Percentiles rank a stretch among this genome's conserved stretches.
These are phyloP conservation scores for Philonicus albiceps DNA, from an alignment of 2,888 invertebrate genomes.

Conservation along the genomic window DNA sequence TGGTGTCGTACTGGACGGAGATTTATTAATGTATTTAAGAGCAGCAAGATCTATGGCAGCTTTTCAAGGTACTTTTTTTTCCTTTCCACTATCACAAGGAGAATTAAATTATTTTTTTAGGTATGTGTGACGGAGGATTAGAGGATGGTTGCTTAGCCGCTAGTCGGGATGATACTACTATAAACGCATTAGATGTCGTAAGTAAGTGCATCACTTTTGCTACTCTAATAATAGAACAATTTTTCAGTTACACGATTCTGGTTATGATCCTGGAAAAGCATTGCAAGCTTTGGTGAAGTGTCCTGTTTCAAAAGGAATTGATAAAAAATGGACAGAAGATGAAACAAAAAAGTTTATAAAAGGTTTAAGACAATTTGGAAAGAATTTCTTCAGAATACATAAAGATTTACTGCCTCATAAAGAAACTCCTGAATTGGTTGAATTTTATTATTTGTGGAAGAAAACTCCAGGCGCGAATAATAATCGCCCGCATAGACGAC, in stretches of 20 bases:
- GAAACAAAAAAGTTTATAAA: conserved; percentile 98
- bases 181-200: conserved; percentile 94
- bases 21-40: conserved; percentile 95
- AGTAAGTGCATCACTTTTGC: conserved; percentile 54
- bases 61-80: conserved; percentile 71
- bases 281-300: conserved; percentile 96
- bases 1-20: conserved; percentile 90
- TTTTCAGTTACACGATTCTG: conserved; percentile 87
- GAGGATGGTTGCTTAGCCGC: conserved; percentile 98
- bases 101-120: conserved; percentile 56
- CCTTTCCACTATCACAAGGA: neutral
- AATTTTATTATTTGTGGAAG: conserved; percentile 99
- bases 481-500: conserved; percentile 91
- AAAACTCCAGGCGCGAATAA: conserved; percentile 98
- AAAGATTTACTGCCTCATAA: conserved; percentile 96
- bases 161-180: conserved; percentile 95
- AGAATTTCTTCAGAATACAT: conserved; percentile 97
- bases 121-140: conserved; percentile 98
- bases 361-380: conserved; percentile 97
- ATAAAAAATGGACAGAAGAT: conserved; percentile 98
- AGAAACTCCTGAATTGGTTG: conserved; percentile 96
- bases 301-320: conserved; percentile 95
- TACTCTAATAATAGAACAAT: conserved; percentile 7
- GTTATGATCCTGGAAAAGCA: conserved; percentile 96
- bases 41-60: conserved; percentile 98